These are phyloP conservation scores for Anser cygnoides DNA, from an alignment of 2,113 vertebrate species.

Conservation along the genomic window DNA sequence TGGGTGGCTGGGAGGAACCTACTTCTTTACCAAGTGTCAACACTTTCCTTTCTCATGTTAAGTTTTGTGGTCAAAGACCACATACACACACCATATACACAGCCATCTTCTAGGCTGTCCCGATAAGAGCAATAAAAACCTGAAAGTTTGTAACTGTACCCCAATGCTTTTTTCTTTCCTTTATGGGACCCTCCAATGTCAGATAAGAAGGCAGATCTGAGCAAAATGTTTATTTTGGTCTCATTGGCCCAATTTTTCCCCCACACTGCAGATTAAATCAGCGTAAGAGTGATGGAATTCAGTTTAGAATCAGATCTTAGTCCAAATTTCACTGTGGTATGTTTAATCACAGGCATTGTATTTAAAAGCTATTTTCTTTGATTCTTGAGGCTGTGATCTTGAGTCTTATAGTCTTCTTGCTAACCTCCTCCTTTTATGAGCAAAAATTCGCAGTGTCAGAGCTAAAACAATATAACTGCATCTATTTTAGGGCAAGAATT, in stretches of 20 bases:
- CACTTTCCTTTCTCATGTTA: slow-evolving; percentile 71
- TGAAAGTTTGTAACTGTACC: neutral
- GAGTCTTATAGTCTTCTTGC: neutral
- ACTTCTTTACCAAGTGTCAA: slow-evolving; percentile 69
- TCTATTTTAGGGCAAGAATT: neutral
- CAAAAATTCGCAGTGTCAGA: neutral
- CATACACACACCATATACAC: slow-evolving; percentile 13
- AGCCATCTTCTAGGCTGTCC: neutral
- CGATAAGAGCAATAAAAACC: slow-evolving; percentile 2
- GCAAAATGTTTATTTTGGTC: slow-evolving; percentile 13
- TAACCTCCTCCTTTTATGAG: neutral
- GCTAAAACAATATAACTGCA: neutral
- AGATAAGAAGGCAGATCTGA: neutral
- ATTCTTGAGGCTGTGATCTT: neutral
- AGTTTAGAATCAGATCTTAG: neutral
- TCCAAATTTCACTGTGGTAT: neutral
- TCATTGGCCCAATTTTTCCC: neutral
- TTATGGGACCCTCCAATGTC: neutral
- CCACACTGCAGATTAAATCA: neutral
- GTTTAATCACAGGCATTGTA: neutral
- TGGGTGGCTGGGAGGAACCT: slow-evolving; percentile 55
- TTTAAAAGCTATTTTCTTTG: slow-evolving; percentile 11
- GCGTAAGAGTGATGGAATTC: neutral
- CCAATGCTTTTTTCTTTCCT: neutral
- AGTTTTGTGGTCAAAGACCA: slow-evolving; percentile 64